These are phyloP conservation scores for Laticauda laticaudata DNA, from an alignment of 2,113 vertebrate genomes.

Conservation along the genomic window DNA sequence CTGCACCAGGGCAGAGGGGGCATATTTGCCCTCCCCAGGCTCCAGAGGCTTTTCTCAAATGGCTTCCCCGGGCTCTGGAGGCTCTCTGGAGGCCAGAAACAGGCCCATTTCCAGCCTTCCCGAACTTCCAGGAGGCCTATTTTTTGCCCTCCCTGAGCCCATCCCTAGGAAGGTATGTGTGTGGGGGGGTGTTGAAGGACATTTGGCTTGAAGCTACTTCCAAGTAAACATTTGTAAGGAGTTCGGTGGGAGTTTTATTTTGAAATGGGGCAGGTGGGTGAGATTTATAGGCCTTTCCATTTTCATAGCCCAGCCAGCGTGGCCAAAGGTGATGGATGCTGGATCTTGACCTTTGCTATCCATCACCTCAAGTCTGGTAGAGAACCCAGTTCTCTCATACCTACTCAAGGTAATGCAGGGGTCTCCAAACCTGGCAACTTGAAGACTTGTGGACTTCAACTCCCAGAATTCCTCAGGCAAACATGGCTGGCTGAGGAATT, in stretches of 20 bases:
- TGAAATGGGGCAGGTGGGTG: background rate
- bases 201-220: no score
- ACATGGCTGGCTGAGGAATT: background rate
- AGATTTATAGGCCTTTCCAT: background rate
- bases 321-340: background rate
- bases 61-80: no score
- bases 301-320: background rate
- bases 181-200: no score
- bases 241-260: background rate
- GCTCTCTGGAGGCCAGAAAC: no score
- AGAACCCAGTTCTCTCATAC: background rate
- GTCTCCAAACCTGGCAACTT: background rate
- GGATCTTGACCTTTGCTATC: background rate
- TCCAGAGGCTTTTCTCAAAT: no score
- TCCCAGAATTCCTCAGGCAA: background rate
- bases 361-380: background rate
- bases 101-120: no score
- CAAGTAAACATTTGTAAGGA: background rate
- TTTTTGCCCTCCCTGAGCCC: no score
- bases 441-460: background rate
- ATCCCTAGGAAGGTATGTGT: no score
- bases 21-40: rapidly evolving
- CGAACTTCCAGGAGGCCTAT: no score
- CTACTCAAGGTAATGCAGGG: background rate
- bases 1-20: no score